Conservation (phyloP, 2,113 vertebrate genomes). For the Rhinichthys klamathensis region DNA sequence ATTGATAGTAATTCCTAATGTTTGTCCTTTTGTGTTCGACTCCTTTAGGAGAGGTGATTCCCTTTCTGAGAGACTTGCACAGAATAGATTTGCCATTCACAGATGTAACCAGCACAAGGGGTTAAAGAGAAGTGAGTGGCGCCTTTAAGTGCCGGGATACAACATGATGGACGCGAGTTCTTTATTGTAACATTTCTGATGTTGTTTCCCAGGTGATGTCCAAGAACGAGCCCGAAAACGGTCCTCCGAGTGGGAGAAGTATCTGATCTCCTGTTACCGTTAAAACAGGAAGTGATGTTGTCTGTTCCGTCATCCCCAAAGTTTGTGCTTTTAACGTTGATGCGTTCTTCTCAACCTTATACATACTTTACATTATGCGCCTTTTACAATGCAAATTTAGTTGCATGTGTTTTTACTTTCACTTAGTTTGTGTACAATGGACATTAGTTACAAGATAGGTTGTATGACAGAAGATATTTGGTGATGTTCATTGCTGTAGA, state of each 20-base stretch:
- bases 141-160: constrained; percentile 1
- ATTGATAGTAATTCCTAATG: background rate
- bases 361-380: background rate
- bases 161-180: background rate
- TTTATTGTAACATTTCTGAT: constrained; percentile 18
- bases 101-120: constrained; percentile 49
- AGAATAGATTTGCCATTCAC: constrained; percentile 73
- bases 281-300: constrained; percentile 54
- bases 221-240: constrained; percentile 47
- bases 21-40: background rate
- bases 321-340: background rate
- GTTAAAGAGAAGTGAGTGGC: constrained; percentile 62
- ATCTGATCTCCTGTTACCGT: constrained; percentile 67
- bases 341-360: background rate
- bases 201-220: constrained; percentile 52
- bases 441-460: background rate
- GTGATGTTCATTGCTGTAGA: background rate
- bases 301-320: background rate
- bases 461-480: background rate
- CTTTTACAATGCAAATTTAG: background rate
- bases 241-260: constrained; percentile 67
- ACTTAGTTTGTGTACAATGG: background rate
- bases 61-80: constrained; percentile 72
- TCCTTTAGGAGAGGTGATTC: constrained; percentile 72
- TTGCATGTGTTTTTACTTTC: background rate